Conservation (phyloP, 2,113 vertebrate species). For the zebrafish (Danio rerio) region GRCz12tu NC_133182.1:73238501-73239000, state of each 20-base stretch:
- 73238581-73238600: background rate
- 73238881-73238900: background rate
- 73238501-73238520: background rate
- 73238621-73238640: too few species aligned
- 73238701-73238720: background rate
- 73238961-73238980: background rate
- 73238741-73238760: background rate
- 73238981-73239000: background rate
- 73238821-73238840: too few species aligned
- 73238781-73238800: too few species aligned
- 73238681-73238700: background rate
- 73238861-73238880: background rate
- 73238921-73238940: background rate
- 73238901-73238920: background rate
- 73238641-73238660: background rate
- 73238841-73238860: background rate
- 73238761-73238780: too few species aligned
- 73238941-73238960: background rate
- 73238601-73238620: too few species aligned
- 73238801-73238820: too few species aligned
- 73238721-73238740: background rate
- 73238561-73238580: constrained; percentile 69
- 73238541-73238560: constrained; percentile 82
- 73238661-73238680: background rate
- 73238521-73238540: constrained; percentile 1